Conservation (phyloP, 2,113 vertebrate species). For the Thalassarche chlororhynchos region DNA sequence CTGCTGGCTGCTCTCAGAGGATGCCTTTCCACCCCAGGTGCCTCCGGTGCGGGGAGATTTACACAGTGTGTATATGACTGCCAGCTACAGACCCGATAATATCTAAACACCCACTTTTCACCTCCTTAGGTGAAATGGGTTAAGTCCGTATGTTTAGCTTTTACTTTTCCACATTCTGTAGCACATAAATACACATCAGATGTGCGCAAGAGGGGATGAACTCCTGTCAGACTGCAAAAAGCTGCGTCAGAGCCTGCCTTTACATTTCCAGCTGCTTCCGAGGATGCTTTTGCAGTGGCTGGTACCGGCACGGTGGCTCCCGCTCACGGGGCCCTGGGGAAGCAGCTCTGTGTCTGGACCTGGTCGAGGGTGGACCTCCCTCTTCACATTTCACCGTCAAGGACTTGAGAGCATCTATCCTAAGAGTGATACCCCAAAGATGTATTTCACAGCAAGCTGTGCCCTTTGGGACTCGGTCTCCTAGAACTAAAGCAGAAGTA, state of each 20-base stretch:
- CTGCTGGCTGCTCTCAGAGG: not conserved
- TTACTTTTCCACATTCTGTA: not conserved
- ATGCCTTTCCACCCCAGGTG: not conserved
- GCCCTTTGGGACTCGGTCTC: not conserved
- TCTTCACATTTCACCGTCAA: not conserved
- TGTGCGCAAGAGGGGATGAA: not conserved
- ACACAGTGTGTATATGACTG: not conserved
- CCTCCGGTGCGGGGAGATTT: not conserved
- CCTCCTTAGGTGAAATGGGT: constrained; percentile 11
- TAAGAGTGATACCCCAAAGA: not conserved
- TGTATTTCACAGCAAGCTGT: not conserved
- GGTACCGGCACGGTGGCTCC: rapidly evolving
- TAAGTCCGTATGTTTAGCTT: not conserved
- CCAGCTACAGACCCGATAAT: constrained; percentile 25
- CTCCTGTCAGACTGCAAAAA: not conserved
- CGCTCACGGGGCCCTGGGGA: not conserved
- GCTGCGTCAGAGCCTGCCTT: not conserved
- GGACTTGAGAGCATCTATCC: not conserved
- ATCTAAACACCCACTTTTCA: constrained; percentile 53
- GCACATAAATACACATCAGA: constrained; percentile 24
- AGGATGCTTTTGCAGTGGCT: not conserved
- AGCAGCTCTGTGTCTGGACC: rapidly evolving
- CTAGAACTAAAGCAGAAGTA: not conserved
- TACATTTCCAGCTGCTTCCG: not conserved
- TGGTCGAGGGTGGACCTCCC: no score